Base-by-base conservation (phyloP, 2,888 invertebrate species). In the Sesamia inferens region DNA sequence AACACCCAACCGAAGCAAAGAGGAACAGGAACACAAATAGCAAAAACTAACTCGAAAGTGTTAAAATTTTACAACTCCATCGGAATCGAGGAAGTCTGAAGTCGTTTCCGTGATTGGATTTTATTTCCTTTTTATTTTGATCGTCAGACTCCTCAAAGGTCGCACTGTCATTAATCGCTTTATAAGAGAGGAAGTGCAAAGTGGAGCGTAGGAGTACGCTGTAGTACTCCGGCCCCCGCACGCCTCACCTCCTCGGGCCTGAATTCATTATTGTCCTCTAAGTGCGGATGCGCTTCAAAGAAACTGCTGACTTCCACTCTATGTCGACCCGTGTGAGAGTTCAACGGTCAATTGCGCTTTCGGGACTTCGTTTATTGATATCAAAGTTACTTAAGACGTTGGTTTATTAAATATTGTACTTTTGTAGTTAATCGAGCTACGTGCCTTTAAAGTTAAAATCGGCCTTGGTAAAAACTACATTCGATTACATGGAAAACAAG, bases 241-340 rank as follows among this genome's bases (percentile, higher is more conserved):
- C 73, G 79, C 84, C 79, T 81, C 80, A 81, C 84, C 91, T 87
- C 88, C 87, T 88, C 90, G 88, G 83, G 91, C 90, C 92, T 93
- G 94, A 95, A 95, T 95, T 94, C 94, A 95, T 95, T 94, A 94
- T 94, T 94, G 94, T 94, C 93, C 92, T 91, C 91, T 86, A 91
- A 89, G 91, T 89, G 90, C 92, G 89, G 93, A 93, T 92, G 94
- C 92, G 93, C 92, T 92, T 94, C 94, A 95, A 95, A 95, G 94
- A 94, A 94, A 94, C 91, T 94, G 95, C 95, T 94, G 94, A 95
- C 92, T 92, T 91, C 89, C 88, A 88, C 89, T 89, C 89, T 86
- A 88, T 85, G 87, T 84, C 89, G 89, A 88, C 88, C 82, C 89
- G 89, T 87, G 89, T 90, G 88, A 89, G 87, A 88, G 86, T 90